Conservation (phyloP, 2,797 vertebrate species). For the Danio jaintianensis region DNA sequence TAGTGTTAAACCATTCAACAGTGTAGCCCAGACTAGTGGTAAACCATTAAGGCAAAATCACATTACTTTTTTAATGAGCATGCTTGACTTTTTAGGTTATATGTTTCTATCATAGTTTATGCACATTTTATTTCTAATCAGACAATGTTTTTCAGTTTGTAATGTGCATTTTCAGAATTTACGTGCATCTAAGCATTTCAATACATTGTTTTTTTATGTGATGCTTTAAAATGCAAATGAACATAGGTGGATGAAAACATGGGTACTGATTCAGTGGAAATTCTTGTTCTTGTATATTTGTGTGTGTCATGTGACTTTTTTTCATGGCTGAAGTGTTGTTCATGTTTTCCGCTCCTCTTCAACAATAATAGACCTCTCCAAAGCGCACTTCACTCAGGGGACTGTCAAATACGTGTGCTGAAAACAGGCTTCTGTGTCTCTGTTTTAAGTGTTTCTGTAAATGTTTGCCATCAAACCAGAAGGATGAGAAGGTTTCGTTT, state of each 20-base stretch:
- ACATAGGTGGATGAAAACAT: not conserved
- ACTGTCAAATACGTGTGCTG: not conserved
- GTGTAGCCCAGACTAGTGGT: no score
- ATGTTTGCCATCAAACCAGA: conserved; percentile 14
- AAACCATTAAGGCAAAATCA: no score
- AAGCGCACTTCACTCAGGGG: conserved; percentile 13
- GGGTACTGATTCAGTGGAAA: conserved; percentile 1
- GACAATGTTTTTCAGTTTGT: no score
- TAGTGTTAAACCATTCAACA: no score
- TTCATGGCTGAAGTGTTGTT: conserved; percentile 12
- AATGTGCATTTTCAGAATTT: no score
- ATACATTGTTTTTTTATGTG: no score
- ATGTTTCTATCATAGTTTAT: no score
- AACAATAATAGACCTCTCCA: conserved; percentile 31
- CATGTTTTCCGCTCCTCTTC: not conserved
- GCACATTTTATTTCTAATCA: no score
- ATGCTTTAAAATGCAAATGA: no score
- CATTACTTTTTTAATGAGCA: no score
- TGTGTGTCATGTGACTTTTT: not conserved
- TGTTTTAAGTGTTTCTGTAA: not conserved
- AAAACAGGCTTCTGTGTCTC: conserved; percentile 34
- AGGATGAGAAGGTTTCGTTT: not conserved
- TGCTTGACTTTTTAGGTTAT: no score
- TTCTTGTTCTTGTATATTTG: not conserved
- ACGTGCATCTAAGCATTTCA: no score